Evolutionary conservation across 2,888 invertebrate species (phyloP).

Genomic region (Petrophora chlorosata): DNA sequence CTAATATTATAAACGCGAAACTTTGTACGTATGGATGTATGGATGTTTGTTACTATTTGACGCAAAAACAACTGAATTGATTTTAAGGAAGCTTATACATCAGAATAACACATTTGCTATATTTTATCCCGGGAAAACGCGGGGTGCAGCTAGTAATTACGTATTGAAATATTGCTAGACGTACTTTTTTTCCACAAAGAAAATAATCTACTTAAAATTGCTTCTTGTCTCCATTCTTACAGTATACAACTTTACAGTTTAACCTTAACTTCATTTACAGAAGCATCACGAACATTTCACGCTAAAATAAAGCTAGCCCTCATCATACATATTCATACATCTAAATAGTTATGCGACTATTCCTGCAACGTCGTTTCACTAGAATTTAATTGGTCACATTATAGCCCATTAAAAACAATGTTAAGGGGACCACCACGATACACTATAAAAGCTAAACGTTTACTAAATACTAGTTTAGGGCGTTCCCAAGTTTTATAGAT

Average conservation of each 20-base stretch:
- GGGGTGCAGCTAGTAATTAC: too few relatives aligned
- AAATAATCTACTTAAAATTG: too few relatives aligned
- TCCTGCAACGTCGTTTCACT: slow-evolving; percentile 52
- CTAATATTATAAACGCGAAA: too few relatives aligned
- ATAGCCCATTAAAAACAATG: slow-evolving; percentile 81
- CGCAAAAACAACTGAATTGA: too few relatives aligned
- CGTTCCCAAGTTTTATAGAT: slow-evolving; percentile 59
- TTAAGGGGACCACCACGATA: slow-evolving; percentile 72
- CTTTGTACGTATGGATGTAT: too few relatives aligned
- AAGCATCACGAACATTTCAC: not conserved
- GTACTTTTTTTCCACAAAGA: too few relatives aligned
- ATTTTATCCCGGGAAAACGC: too few relatives aligned
- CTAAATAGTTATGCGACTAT: slow-evolving; percentile 24
- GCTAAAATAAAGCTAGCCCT: slow-evolving; percentile 28
- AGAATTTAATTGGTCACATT: slow-evolving; percentile 75
- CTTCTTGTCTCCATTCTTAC: not conserved
- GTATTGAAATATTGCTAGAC: too few relatives aligned
- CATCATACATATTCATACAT: too few relatives aligned
- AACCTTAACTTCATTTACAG: not conserved
- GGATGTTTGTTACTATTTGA: too few relatives aligned
- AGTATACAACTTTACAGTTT: not conserved
- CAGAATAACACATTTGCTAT: too few relatives aligned
- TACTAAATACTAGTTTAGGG: slow-evolving; percentile 54
- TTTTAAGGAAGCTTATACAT: too few relatives aligned
- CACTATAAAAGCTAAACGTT: slow-evolving; percentile 68